Conservation (phyloP, 1,140 invertebrate genomes). For the Carposina sasakii region DNA sequence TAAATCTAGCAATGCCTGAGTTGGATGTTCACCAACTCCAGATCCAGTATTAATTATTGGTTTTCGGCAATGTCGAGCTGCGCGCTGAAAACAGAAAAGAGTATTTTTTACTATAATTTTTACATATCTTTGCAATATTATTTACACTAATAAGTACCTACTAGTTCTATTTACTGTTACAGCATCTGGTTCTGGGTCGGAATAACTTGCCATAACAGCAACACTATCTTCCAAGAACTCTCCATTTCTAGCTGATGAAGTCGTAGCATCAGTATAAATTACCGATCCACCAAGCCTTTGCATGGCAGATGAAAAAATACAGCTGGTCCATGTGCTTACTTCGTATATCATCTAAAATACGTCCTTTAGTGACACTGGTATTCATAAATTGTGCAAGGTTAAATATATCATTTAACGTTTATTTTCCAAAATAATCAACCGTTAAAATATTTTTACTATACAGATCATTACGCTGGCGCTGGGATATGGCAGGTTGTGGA, state of each 20-base stretch:
- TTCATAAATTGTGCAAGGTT: slow-evolving; percentile 93
- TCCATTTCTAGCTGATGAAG: slow-evolving; percentile 96
- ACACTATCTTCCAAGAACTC: slow-evolving; percentile 95
- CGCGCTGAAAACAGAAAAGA: slow-evolving; percentile 75
- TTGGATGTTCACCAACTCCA: slow-evolving; percentile 98
- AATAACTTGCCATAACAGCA: slow-evolving; percentile 88
- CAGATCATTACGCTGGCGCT: slow-evolving; percentile 72
- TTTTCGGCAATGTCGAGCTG: slow-evolving; percentile 85
- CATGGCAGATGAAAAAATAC: slow-evolving; percentile 97
- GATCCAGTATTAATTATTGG: slow-evolving; percentile 98
- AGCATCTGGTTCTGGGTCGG: slow-evolving; percentile 94
- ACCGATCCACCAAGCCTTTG: slow-evolving; percentile 94
- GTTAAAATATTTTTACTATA: slow-evolving; percentile 87
- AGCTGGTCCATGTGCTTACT: slow-evolving; percentile 95
- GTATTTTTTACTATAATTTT: no score
- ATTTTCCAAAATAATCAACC: slow-evolving; percentile 91
- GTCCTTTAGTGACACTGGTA: slow-evolving; percentile 86
- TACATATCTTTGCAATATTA: neutral
- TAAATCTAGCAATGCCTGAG: slow-evolving; percentile 98
- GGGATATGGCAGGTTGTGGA: slow-evolving; percentile 47
- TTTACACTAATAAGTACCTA: neutral
- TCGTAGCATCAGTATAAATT: slow-evolving; percentile 89
- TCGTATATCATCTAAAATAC: slow-evolving; percentile 93
- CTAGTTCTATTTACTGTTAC: slow-evolving; percentile 79
- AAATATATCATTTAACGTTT: slow-evolving; percentile 94